Evolutionary conservation across 2,113 vertebrate genomes (phyloP).

Genomic region (Romanogobio albipinnatus): DNA sequence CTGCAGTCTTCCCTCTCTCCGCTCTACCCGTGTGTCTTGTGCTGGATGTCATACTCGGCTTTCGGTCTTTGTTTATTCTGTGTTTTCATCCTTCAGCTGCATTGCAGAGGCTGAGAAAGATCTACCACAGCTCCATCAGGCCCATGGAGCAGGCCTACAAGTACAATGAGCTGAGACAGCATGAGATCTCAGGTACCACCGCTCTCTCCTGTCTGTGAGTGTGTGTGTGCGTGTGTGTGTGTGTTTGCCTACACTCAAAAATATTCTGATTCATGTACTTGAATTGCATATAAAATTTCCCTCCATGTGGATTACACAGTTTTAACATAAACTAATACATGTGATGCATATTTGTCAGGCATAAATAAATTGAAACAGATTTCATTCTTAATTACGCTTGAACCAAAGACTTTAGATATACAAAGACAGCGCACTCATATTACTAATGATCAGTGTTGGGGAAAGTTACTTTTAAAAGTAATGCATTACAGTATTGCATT

Average conservation of each 20-base stretch:
- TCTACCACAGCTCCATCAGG: slow-evolving; percentile 94
- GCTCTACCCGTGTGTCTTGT: background rate
- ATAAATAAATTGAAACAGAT: background rate
- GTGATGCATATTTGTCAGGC: background rate
- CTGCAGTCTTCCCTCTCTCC: background rate
- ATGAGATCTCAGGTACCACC: slow-evolving; percentile 92
- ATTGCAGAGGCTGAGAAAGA: slow-evolving; percentile 88
- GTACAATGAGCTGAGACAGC: slow-evolving; percentile 96
- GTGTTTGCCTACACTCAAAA: slow-evolving; percentile 43
- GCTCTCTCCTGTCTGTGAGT: slow-evolving; percentile 43
- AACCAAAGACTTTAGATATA: no score
- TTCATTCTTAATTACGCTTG: no score
- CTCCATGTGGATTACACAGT: background rate
- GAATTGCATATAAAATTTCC: background rate
- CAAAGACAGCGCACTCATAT: no score
- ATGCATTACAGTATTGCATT: no score
- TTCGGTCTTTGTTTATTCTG: background rate
- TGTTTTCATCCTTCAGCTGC: slow-evolving; percentile 71
- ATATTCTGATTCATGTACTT: background rate
- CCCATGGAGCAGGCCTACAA: slow-evolving; percentile 97
- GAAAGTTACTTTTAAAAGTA: no score
- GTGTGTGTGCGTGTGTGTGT: slow-evolving; percentile 54
- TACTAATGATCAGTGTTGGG: no score
- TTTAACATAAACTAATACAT: background rate
- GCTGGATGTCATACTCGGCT: background rate